These are phyloP conservation scores for Amphiura filiformis DNA, from an alignment of 35 echinoderm and acorn worm genomes.

Conservation along the genomic window DNA sequence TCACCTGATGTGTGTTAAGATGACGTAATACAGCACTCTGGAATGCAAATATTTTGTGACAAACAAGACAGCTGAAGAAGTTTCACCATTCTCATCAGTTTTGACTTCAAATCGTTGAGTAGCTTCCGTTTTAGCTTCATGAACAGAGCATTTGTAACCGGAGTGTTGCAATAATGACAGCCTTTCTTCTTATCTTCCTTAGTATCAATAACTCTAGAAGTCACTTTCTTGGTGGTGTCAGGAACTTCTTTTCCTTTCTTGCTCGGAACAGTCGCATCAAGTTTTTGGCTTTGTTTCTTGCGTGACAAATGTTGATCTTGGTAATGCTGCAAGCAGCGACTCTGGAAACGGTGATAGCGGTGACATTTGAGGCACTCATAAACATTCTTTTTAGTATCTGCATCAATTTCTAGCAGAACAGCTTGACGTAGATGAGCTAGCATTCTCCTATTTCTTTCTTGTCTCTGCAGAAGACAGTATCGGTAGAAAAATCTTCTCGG, in stretches of 20 bases:
- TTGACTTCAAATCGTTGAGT: constrained; percentile 8
- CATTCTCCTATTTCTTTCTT: constrained; percentile 4
- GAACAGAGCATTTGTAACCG: neutral
- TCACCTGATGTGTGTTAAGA: neutral
- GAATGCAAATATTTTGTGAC: neutral
- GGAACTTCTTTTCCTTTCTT: neutral
- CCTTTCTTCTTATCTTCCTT: neutral
- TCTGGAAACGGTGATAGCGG: neutral
- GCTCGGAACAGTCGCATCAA: no score
- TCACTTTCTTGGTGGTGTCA: neutral
- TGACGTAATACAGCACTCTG: neutral
- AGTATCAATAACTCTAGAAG: no score
- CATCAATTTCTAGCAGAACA: constrained; percentile 28
- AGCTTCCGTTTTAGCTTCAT: neutral
- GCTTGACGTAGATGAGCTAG: constrained; percentile 5
- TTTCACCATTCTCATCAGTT: neutral
- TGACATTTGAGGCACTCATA: constrained; percentile 33
- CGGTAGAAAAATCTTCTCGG: constrained; percentile 13
- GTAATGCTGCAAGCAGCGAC: neutral
- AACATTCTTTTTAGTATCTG: neutral
- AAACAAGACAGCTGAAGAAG: neutral
- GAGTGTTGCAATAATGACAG: neutral
- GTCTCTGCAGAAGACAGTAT: neutral
- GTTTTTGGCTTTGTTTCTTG: neutral
- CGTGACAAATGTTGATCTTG: constrained; percentile 8